Evolutionary conservation across 2,113 vertebrate genomes (phyloP).

Genomic region (Pseudopodoces humilis): DNA sequence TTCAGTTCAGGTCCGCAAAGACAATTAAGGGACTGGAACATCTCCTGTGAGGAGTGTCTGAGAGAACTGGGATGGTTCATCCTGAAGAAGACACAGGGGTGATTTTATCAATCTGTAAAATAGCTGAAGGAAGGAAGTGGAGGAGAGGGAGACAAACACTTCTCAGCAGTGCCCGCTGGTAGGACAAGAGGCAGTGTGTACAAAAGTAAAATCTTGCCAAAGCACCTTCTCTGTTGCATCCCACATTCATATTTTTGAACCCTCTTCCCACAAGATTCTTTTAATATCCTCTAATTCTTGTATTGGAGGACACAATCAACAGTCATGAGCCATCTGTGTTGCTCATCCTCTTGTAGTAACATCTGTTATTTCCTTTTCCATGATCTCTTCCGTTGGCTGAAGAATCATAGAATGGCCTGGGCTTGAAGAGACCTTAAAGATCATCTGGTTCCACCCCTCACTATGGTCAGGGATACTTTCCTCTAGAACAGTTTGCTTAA

Average conservation of each 20-base stretch:
- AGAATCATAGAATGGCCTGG: background rate
- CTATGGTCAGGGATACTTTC: background rate
- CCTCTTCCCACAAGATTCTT: background rate
- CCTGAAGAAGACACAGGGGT: background rate
- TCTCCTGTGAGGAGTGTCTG: background rate
- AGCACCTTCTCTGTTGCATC: background rate
- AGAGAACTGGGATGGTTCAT: background rate
- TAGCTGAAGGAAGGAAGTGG: background rate
- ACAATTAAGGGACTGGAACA: background rate
- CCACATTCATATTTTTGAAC: background rate
- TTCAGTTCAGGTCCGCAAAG: background rate
- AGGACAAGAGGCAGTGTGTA: background rate
- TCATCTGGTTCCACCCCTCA: background rate
- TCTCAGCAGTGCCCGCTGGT: background rate
- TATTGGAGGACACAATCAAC: background rate
- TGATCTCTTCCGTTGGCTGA: background rate
- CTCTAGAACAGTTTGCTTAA: background rate
- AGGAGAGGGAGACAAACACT: background rate
- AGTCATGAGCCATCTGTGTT: background rate
- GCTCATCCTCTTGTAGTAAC: background rate
- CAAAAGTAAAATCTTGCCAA: background rate
- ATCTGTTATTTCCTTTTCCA: background rate
- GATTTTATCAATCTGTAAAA: background rate
- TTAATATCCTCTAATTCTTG: background rate
- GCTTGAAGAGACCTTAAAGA: background rate